Evolutionary conservation across 2,888 invertebrate genomes (phyloP).

Genomic region (Drosophila buzzatii): DNA sequence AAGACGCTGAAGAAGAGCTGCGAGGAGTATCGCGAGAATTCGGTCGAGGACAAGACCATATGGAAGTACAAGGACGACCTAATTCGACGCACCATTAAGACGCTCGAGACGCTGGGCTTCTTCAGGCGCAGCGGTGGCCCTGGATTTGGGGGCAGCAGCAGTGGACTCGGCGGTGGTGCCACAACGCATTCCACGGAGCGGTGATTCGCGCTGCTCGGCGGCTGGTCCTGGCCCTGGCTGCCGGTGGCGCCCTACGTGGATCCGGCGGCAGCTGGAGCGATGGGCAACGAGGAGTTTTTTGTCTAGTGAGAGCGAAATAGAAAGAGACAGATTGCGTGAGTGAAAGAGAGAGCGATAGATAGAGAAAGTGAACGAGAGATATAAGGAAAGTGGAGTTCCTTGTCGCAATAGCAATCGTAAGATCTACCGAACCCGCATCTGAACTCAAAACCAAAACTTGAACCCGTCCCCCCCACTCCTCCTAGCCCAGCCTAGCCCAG

Average conservation of each 20-base stretch:
- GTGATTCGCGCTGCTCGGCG: slow-evolving; percentile 83
- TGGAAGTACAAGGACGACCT: slow-evolving; percentile 94
- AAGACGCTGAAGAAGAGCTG: slow-evolving; percentile 94
- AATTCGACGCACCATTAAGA: slow-evolving; percentile 89
- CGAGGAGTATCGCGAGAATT: slow-evolving; percentile 92
- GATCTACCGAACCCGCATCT: slow-evolving; percentile 15
- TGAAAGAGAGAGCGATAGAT: background rate
- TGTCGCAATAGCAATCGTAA: slow-evolving; percentile 18
- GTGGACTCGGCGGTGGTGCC: slow-evolving; percentile 74
- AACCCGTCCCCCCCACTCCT: slow-evolving; percentile 27
- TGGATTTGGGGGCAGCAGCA: slow-evolving; percentile 67
- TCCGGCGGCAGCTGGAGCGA: slow-evolving; percentile 28
- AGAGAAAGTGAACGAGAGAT: background rate
- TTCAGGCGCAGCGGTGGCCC: slow-evolving; percentile 76
- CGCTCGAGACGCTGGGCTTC: slow-evolving; percentile 91
- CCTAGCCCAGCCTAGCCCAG: slow-evolving; percentile 14
- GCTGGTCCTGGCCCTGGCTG: slow-evolving; percentile 70
- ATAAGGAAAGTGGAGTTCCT: slow-evolving; percentile 29
- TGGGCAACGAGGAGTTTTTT: slow-evolving; percentile 74
- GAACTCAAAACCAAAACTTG: slow-evolving; percentile 29
- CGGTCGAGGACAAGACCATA: slow-evolving; percentile 93
- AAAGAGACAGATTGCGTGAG: background rate
- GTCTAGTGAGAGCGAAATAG: slow-evolving; percentile 41
- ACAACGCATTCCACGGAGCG: slow-evolving; percentile 83
- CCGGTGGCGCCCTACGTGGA: slow-evolving; percentile 41